Base-by-base conservation (phyloP, 2,888 invertebrate species). In the Phaonia tiefii region DNA sequence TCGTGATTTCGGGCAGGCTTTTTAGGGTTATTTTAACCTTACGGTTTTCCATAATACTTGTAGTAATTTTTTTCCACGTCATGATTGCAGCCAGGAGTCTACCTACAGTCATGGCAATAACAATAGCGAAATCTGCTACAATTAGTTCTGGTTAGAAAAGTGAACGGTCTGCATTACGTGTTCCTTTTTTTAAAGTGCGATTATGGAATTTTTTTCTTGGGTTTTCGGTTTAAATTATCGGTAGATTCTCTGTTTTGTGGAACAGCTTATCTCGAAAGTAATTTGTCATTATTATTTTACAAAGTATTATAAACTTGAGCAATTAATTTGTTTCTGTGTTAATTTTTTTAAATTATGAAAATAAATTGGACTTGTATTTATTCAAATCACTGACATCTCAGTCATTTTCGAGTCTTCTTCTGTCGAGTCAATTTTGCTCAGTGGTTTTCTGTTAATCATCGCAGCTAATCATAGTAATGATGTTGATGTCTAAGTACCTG, bases 251-350 rank as follows among this genome's bases (percentile, higher is more conserved):
- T 8, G 3, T 31, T 31, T 31, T 31, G 3, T 31, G 31, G 73
- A 76, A 72, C 60, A n/a, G 71, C 79, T 83, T 89, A 88, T 89
- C 89, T 88, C 72, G 79, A 85, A 85, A 87, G 88, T 86, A 88
- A 89, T 89, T 89, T 89, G 89, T 89, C 89, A 89, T 89, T 89
- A 89, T 87, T n/a, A n/a, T n/a, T 86, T 87, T 86, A 86, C 86
- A 86, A 82, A 79, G 71, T 60, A 72, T 80, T 81, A 83, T 46
- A 78, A 83, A 81, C 75, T 77, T 82, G 20, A 72, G 54, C 63
- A 73, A 54, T 70, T 75, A 79, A 75, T 82, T 73, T 77, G 7
- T 65, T 78, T 82, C 70, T 77, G 7, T 65, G 63, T 79, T 60
- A 69, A 77, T 79, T 76, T 78, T 83, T 51, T 44, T 73, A 77